phyloP scores from a whole-genome alignment of 2,888 invertebrate species.

The Lottia gigantea region DNA sequence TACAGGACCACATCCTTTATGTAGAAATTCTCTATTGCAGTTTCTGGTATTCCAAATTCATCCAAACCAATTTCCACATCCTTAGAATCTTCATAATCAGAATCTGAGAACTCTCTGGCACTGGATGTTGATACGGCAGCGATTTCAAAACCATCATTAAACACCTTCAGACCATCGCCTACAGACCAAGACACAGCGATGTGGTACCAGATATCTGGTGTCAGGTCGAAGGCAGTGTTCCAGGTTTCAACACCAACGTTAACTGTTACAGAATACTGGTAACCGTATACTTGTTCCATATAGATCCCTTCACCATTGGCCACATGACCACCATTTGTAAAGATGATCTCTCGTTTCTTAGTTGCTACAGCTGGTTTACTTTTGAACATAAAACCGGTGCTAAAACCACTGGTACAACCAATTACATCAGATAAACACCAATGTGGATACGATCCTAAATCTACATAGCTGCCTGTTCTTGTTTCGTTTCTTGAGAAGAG shows the following conservation, averaged over 20 bases:
- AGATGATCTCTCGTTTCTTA: conserved; percentile 38
- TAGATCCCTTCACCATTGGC: conserved; percentile 57
- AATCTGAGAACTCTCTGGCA: conserved; percentile 25
- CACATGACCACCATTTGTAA: conserved; percentile 59
- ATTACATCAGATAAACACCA: conserved; percentile 63
- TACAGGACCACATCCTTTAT: conserved; percentile 32
- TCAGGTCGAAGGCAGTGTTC: conserved; percentile 45
- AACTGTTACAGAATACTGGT: conserved; percentile 60
- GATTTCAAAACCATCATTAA: conserved; percentile 47
- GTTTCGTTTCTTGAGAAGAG: conserved; percentile 28
- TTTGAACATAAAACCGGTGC: conserved; percentile 48
- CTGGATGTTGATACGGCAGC: conserved; percentile 15
- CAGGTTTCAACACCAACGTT: conserved; percentile 41
- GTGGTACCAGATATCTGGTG: conserved; percentile 37
- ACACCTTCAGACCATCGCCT: conserved; percentile 40
- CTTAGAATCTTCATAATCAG: conserved; percentile 23
- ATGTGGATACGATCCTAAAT: conserved; percentile 54
- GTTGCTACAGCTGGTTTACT: conserved; percentile 33
- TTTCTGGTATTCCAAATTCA: conserved; percentile 32
- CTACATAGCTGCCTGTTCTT: conserved; percentile 39
- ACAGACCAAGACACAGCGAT: conserved; percentile 43
- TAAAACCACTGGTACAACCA: conserved; percentile 53
- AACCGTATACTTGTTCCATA: conserved; percentile 49
- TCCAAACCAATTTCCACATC: conserved; percentile 38
- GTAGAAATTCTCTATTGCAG: conserved; percentile 32